Conservation (phyloP, 2,797 vertebrate genomes). For the Myotis findleyi region DNA sequence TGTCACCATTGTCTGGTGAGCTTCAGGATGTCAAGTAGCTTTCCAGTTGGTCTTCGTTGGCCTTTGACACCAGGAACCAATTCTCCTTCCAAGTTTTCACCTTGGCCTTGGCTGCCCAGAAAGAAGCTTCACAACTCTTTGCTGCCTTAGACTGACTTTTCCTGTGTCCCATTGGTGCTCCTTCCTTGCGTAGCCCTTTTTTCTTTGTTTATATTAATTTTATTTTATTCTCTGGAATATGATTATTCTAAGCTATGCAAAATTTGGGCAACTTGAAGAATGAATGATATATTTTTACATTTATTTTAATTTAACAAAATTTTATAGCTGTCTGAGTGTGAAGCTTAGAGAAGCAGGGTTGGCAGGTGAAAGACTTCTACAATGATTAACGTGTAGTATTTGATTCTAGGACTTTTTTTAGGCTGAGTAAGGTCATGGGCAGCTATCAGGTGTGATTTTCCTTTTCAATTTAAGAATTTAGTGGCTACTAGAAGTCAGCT, state of each 20-base stretch:
- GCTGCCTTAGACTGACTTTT: not conserved
- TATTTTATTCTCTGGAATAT: not conserved
- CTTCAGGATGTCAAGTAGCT: not conserved
- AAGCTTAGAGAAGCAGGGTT: constrained; percentile 36
- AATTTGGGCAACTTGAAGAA: constrained; percentile 3
- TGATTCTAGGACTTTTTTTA: not conserved
- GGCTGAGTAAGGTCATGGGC: not conserved
- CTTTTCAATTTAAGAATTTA: constrained; percentile 36
- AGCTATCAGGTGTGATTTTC: constrained; percentile 5
- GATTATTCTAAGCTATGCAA: constrained; percentile 8
- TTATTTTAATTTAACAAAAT: not conserved
- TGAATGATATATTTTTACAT: not conserved
- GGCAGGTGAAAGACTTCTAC: not conserved
- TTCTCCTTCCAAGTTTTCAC: constrained; percentile 8
- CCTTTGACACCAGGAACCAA: not conserved
- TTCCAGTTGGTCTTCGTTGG: not conserved
- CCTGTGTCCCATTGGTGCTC: not conserved
- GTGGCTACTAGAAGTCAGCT: not conserved
- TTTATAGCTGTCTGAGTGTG: constrained; percentile 16
- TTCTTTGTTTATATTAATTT: not conserved
- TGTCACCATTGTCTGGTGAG: not conserved
- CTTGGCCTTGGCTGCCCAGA: not conserved
- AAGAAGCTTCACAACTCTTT: not conserved
- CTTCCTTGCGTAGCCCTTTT: not conserved
- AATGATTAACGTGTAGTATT: not conserved